These are phyloP conservation scores for Euclidia mi DNA, from an alignment of 2,888 invertebrate genomes.

Conservation along the genomic window DNA sequence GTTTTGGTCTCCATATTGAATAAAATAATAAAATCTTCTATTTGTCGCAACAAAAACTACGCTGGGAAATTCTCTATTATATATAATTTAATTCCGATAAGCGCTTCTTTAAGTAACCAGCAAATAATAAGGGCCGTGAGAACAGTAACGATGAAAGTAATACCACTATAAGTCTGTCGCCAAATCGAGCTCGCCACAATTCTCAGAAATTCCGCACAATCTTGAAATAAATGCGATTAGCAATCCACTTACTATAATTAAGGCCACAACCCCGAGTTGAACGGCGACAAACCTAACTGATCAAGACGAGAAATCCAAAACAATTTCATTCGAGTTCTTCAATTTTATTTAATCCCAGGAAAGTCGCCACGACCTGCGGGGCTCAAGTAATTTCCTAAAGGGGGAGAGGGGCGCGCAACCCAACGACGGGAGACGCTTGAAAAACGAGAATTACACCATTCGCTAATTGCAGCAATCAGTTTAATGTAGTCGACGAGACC, in stretches of 20 bases:
- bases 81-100: slow-evolving; percentile 13
- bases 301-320: slow-evolving; percentile 81
- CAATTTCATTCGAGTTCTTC: slow-evolving; percentile 84
- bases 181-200: too few relatives aligned
- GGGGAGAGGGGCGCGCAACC: slow-evolving; percentile 58
- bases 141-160: slow-evolving; percentile 46
- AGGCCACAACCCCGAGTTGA: slow-evolving; percentile 71
- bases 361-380: slow-evolving; percentile 82
- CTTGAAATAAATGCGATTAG: slow-evolving; percentile 75
- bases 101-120: slow-evolving; percentile 27
- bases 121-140: slow-evolving; percentile 38
- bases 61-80: too few relatives aligned
- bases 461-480: slow-evolving; percentile 89
- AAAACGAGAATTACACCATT: slow-evolving; percentile 89
- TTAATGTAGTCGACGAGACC: slow-evolving; percentile 88
- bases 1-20: too few relatives aligned
- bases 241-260: slow-evolving; percentile 82
- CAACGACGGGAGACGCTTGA: slow-evolving; percentile 72
- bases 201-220: slow-evolving; percentile 51
- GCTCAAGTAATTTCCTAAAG: slow-evolving; percentile 85
- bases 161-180: slow-evolving; percentile 48
- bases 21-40: too few relatives aligned
- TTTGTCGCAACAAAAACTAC: too few relatives aligned
- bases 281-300: slow-evolving; percentile 74
- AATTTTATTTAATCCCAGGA: slow-evolving; percentile 85